Evolutionary conservation across 2,797 vertebrate species (phyloP).

Genomic region (Falco novaeseelandiae): DNA sequence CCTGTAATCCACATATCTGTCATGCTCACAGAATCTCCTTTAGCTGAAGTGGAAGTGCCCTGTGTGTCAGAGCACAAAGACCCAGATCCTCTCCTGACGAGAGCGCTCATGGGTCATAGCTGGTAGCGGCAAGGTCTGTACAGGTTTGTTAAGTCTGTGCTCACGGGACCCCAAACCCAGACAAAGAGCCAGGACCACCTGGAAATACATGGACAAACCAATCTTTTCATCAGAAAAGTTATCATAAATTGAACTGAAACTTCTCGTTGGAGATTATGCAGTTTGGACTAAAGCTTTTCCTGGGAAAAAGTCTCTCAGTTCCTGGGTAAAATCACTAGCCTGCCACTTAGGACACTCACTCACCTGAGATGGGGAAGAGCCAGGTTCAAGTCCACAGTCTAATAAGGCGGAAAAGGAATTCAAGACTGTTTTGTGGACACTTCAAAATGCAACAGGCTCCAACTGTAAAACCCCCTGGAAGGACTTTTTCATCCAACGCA

Average conservation of each 20-base stretch:
- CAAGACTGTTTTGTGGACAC: not conserved
- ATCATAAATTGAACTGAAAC: not conserved
- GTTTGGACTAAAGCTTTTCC: not conserved
- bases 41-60: not conserved
- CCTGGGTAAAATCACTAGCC: not conserved
- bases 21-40: constrained; percentile 48
- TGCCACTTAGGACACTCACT: not conserved
- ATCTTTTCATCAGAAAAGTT: not conserved
- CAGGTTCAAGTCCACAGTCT: not conserved
- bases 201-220: not conserved
- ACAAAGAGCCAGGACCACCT: not conserved
- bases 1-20: constrained; percentile 40
- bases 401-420: not conserved
- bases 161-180: accelerated
- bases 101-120: not conserved
- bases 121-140: accelerated
- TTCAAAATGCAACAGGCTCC: not conserved
- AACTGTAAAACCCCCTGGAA: not conserved
- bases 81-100: not conserved
- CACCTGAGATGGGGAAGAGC: not conserved
- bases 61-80: not conserved
- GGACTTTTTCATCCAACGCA: not conserved
- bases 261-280: not conserved
- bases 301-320: not conserved
- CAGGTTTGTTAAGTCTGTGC: not conserved